Base-by-base conservation (phyloP, 2,888 invertebrate species). In the Elgonia sp. region DNA sequence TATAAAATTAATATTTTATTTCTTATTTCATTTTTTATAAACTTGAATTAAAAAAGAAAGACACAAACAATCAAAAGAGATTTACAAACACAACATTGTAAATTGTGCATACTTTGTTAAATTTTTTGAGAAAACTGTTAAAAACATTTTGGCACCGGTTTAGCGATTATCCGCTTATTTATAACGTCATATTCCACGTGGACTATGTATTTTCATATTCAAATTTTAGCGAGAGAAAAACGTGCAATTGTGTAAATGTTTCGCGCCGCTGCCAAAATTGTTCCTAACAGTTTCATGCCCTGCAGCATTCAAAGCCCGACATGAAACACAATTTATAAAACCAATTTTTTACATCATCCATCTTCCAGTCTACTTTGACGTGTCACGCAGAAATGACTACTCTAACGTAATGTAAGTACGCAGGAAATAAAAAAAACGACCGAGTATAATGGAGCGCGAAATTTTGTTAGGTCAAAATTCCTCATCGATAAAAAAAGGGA, bases 341-440 rank as follows among this genome's bases (percentile, higher is more conserved):
- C 53, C 73, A 73, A 73, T 83, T 83, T 76, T 83, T 76, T 50
- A 67, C 83, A 21, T 81, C 81, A 81, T 81, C 72, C 81, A 63
- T 81, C 81, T 81, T 83, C 67, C 83, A 75, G 75, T 83, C 60
- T 40, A 69, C 75, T 76, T 67, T 82, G 82, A 72, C 72, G 72
- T 63, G 81, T 81, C 81, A 72, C 81, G 72, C 72, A 72, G 63
- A 81, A 72, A 72, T 72, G 81, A 81, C 81, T 81, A 20, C 37
- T 57, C 37, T 53, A 21, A 72, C 72, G 39, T 53, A 21, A 72
- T 63, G 39, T 63, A 67, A 82, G 73, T 63, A 60, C 55, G 63
- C 70, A 67, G n/a, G 16, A 50, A 50, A 50, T 9, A 12, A 57
- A 60, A 70, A 69, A 80, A 46, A 18, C 20, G 82, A 39, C 20